Conservation (phyloP, 1,140 invertebrate species). For the Thaumetopoea pityocampa region DNA sequence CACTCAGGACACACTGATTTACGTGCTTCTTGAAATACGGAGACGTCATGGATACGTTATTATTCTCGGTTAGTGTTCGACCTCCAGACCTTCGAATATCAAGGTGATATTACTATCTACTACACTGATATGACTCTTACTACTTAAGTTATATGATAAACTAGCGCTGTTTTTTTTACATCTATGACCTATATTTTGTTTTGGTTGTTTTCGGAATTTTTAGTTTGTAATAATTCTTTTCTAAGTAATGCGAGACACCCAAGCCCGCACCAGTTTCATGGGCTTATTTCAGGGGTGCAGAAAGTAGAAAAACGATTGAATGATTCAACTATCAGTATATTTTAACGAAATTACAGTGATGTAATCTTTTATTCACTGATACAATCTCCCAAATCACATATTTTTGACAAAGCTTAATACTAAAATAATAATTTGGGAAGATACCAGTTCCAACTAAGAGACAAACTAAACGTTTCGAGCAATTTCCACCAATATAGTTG, state of each 20-base stretch:
- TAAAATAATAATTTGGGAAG: constrained; percentile 22
- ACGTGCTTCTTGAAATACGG: too few relatives aligned
- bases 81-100: too few relatives aligned
- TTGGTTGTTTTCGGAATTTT: constrained; percentile 27
- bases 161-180: not conserved
- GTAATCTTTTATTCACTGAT: constrained; percentile 11
- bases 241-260: constrained; percentile 36
- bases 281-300: constrained; percentile 55
- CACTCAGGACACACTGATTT: too few relatives aligned
- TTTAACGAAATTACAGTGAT: constrained; percentile 4
- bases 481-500: constrained; percentile 54
- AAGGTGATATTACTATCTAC: too few relatives aligned
- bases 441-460: constrained; percentile 3
- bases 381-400: constrained; percentile 8
- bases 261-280: constrained; percentile 59
- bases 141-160: too few relatives aligned
- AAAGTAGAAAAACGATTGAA: constrained; percentile 64
- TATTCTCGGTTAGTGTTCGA: too few relatives aligned
- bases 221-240: constrained; percentile 25
- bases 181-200: constrained; percentile 8
- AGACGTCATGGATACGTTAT: too few relatives aligned
- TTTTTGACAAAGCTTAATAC: constrained; percentile 11
- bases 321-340: constrained; percentile 65
- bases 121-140: too few relatives aligned
- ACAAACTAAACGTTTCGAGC: constrained; percentile 31